Percentiles rank a stretch among this genome's conserved stretches.
These are phyloP conservation scores for Acinonyx jubatus DNA, from an alignment of 2,113 vertebrate species.

Conservation along the genomic window DNA sequence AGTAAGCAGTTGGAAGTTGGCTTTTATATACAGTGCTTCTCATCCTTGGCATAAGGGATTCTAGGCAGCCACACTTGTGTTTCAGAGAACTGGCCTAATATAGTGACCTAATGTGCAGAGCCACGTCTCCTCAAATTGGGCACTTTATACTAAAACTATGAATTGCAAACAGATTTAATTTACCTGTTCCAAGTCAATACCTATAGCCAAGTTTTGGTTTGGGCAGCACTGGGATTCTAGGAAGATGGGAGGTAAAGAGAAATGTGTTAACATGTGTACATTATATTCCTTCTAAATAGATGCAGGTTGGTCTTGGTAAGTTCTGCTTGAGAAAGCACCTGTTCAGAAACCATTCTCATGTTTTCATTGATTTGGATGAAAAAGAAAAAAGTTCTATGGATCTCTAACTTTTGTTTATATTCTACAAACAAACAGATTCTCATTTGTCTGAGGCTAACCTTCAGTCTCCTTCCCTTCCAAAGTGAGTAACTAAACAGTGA, in stretches of 20 bases:
- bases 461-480: neutral
- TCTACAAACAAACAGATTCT: neutral
- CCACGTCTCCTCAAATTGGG: neutral
- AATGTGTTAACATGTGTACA: neutral
- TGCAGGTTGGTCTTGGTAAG: neutral
- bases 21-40: neutral
- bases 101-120: neutral
- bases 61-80: neutral
- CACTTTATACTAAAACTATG: neutral
- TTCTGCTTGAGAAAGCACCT: neutral
- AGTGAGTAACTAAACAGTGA: neutral
- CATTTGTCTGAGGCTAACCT: neutral
- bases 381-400: neutral
- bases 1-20: neutral
- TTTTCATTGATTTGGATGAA: neutral
- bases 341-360: neutral
- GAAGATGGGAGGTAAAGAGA: neutral
- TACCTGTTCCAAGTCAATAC: neutral
- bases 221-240: neutral
- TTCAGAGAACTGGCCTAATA: neutral
- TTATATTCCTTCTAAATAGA: neutral
- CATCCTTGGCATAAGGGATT: conserved; percentile 1
- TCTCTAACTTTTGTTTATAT: neutral
- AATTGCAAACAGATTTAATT: conserved; percentile 17
- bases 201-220: neutral